A percentile compares a stretch with the other conserved stretches of the same genome.
These are phyloP conservation scores for Nyctibius grandis DNA, from an alignment of 2,797 vertebrate genomes.

Conservation along the genomic window DNA sequence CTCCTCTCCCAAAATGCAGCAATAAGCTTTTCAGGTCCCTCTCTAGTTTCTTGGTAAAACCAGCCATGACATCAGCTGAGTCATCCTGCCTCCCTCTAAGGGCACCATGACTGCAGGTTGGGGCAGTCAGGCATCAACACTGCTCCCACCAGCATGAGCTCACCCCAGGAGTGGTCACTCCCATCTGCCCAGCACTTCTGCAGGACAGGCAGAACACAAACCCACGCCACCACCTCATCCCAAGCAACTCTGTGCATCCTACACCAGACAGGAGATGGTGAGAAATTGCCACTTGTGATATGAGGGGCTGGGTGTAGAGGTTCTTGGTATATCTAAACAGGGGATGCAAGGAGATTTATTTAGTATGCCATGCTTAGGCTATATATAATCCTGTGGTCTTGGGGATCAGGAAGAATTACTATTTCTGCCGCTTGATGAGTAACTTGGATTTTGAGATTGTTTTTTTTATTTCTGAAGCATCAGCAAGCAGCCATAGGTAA, in stretches of 20 bases:
- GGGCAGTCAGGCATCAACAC: background rate
- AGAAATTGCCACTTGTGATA: background rate
- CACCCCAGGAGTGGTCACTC: background rate
- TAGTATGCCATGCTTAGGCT: background rate
- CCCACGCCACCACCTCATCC: background rate
- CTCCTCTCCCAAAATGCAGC: background rate
- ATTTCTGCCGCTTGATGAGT: background rate
- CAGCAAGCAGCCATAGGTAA: background rate
- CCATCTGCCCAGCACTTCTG: background rate
- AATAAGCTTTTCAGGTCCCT: background rate
- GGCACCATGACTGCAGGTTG: accelerated
- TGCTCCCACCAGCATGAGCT: background rate
- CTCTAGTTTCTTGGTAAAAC: background rate
- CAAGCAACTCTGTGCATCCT: background rate
- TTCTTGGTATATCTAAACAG: background rate
- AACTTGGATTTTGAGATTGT: background rate
- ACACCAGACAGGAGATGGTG: accelerated
- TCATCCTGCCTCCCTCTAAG: background rate
- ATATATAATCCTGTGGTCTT: background rate
- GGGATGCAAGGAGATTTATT: background rate
- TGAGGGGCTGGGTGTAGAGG: background rate
- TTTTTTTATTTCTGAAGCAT: background rate
- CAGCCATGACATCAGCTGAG: background rate
- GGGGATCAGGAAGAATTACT: background rate
- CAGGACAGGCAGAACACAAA: background rate